Evolutionary conservation across 2,113 vertebrate genomes (phyloP), one percentile per base, ranked within the genome.

Genomic region (Smithornis capensis): DNA sequence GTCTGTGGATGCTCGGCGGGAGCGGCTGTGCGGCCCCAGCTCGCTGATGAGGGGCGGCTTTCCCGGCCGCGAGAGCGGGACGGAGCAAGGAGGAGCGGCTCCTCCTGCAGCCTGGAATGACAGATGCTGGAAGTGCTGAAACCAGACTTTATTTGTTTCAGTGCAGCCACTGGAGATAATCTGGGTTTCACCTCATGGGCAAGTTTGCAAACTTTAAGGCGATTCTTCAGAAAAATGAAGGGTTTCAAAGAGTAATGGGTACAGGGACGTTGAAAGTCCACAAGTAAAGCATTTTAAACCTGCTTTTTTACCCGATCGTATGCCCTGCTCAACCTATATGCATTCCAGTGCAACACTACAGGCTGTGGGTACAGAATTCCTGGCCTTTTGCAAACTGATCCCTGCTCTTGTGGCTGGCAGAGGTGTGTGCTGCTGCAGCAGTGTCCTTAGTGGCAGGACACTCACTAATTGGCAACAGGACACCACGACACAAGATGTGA

Each of bases 311-410:
- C 17, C 17, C 1, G 3, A 19, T 28, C 45, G 9, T 6, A 3
- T 12, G 5, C 7, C 0, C 11, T 13, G 19, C 45, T 47, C 35
- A 12, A 38, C 21, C 31, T 14, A 4, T 5, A 27, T 27, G 37
- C 59, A 12, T 29, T 27, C 12, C 37, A 3, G 59, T 14, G 53
- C 59, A 1, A 0, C 23, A 0, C 12, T 4, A 2, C 38, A 14
- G 64, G 64, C 65, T 42, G 25, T 7, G 29, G 18, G 38, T 3
- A 1, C 19, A 3, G 55, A 33, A 38, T 19, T 42, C 37, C 29
- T 19, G 5, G 69, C 47, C 21, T 70, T 40, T 2, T 4, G 5
- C 23, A 23, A 18, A 0, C 10, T 3, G 64, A 1, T 31, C 22
- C 14, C 40, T 7, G 68, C 45, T 50, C 15, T 27, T 14, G 37